Evolutionary conservation across 2,888 invertebrate species (phyloP), one percentile per base, ranked within the genome.

Genomic region (Catocala fraxini): DNA sequence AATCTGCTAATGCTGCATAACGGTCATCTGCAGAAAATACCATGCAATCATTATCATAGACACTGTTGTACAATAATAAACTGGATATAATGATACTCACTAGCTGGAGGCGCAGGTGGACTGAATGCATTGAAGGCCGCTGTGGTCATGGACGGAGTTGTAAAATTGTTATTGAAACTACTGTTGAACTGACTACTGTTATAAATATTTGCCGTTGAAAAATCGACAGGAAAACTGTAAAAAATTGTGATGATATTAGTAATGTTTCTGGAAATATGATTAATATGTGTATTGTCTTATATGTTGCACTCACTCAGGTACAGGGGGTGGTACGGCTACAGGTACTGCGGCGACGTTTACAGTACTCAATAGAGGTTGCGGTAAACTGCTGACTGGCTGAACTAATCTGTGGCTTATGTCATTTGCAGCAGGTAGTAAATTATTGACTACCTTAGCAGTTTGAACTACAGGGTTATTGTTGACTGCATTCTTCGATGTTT

Each of bases 1-100:
- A 95, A 93, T 99, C 99, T 90, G 99, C 98, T 65, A 99, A 95
- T 55, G 99, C 99, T 73, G 99, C 99, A 93, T 99, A 99, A 76
- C 98, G 97, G 93, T 99, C 99, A 94, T 97, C 97, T 83, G 96
- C 86, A 87, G 85, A 59, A 79, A 56, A 46, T 43, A 55, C n/a
- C 15, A 34, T 43, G 47, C 11, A 5, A 52, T 25, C 25, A 5
- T 33, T 25, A 25, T 3, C 25, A 25, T 25, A 25, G 25, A 25
- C 25, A 25, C 3, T 25, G 25, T 25, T 25, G 25, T 45, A 25
- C 12, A 47, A 43, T 43, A 43, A 0, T n/a, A n/a, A n/a, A 43
- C 10, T 65, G 39, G 39, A 5, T 7, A 10, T 42, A 42, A 42
- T 42, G 59, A 56, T 68, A 85, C 91, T 89, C 70, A 93, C 92